Evolutionary conservation across 2,797 vertebrate species (phyloP).

Genomic region (Muscicapa striata): DNA sequence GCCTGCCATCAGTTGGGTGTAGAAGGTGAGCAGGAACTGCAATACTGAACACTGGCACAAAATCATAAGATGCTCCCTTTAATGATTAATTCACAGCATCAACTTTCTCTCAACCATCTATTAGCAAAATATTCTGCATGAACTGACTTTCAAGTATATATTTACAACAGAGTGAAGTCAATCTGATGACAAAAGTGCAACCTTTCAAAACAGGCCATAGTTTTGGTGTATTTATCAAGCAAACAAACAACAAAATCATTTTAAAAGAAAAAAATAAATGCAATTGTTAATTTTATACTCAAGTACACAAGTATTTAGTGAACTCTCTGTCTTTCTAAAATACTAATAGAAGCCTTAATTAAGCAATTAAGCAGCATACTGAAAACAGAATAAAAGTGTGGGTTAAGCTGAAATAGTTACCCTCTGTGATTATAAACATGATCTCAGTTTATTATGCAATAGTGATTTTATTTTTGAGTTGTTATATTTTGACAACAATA

Average conservation of each 20-base stretch:
- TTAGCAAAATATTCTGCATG: not conserved
- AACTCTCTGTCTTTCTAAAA: not conserved
- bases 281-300: not conserved
- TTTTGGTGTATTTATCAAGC: not conserved
- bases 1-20: not conserved
- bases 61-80: not conserved
- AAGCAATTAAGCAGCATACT: not conserved
- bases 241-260: not conserved
- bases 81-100: not conserved
- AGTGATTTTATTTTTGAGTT: not conserved
- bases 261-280: not conserved
- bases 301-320: not conserved
- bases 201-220: not conserved
- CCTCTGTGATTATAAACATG: not conserved
- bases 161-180: not conserved
- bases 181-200: not conserved
- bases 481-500: not conserved
- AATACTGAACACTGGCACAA: not conserved
- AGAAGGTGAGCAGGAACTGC: not conserved
- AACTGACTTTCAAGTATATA: not conserved
- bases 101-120: not conserved
- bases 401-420: not conserved
- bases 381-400: not conserved
- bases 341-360: not conserved
- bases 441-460: not conserved